Evolutionary conservation across 2,888 invertebrate species (phyloP).

Genomic region (Helleia helle): DNA sequence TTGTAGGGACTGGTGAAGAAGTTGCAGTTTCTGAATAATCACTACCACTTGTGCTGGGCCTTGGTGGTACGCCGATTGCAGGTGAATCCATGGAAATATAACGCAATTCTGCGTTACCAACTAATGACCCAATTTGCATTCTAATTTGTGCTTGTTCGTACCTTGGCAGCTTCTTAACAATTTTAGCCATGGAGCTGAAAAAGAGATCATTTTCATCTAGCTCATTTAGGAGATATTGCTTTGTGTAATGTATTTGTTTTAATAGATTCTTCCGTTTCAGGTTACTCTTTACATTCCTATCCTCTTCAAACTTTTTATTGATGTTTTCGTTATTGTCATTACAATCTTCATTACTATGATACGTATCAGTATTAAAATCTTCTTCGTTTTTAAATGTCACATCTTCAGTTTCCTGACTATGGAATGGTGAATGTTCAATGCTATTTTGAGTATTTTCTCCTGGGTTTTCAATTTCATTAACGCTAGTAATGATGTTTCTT

Average conservation of each 20-base stretch:
- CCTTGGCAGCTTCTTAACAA: slow-evolving; percentile 28
- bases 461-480: slow-evolving; percentile 14
- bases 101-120: slow-evolving; percentile 19
- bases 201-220: slow-evolving; percentile 29
- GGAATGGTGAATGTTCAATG: not conserved
- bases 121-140: slow-evolving; percentile 24
- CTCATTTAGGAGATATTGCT: slow-evolving; percentile 15
- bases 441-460: not conserved
- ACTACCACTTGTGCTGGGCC: too few relatives aligned
- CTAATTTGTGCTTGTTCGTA: slow-evolving; percentile 27
- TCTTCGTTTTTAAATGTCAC: too few relatives aligned
- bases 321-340: too few relatives aligned
- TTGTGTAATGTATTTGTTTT: too few relatives aligned
- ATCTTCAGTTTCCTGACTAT: not conserved
- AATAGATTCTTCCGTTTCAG: slow-evolving; percentile 9
- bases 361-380: too few relatives aligned
- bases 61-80: too few relatives aligned
- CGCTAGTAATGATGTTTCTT: slow-evolving; percentile 18
- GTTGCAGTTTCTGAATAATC: too few relatives aligned
- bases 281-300: not conserved
- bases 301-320: too few relatives aligned
- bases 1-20: too few relatives aligned
- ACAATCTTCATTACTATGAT: too few relatives aligned
- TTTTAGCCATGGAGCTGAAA: slow-evolving; percentile 31
- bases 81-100: slow-evolving; percentile 3